Percentiles rank a stretch among this genome's conserved stretches.
These are phyloP conservation scores for Polyommatus iphigenia DNA, from an alignment of 2,888 invertebrate genomes.

Conservation along the genomic window DNA sequence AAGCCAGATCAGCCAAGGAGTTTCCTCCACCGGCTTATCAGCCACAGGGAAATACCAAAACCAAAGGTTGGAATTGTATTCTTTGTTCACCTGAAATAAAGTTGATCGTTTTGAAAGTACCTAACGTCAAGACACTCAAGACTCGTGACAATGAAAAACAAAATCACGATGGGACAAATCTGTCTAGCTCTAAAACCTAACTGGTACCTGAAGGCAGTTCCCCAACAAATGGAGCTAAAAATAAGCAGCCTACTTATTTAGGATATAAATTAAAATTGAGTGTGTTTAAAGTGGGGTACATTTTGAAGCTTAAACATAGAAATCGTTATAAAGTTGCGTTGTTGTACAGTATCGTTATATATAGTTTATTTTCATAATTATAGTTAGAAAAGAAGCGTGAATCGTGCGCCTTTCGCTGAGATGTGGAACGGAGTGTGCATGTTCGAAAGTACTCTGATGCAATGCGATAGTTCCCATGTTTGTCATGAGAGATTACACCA, in stretches of 20 bases:
- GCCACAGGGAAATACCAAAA: constrained; percentile 92
- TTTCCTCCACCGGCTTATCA: constrained; percentile 68
- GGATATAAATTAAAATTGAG: too few species aligned
- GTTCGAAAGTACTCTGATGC: background rate
- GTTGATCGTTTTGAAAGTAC: too few species aligned
- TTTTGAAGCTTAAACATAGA: too few species aligned
- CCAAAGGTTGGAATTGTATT: constrained; percentile 88
- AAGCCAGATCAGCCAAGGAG: constrained; percentile 81
- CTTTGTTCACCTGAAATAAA: constrained; percentile 83
- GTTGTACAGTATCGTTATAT: too few species aligned
- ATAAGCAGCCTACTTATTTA: background rate
- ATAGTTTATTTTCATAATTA: background rate
- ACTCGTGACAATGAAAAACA: too few species aligned
- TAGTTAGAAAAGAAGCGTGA: background rate
- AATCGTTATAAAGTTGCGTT: too few species aligned
- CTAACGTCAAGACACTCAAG: too few species aligned
- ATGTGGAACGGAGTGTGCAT: background rate
- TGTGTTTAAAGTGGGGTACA: too few species aligned
- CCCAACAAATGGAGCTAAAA: background rate
- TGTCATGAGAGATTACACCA: background rate
- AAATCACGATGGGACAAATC: background rate
- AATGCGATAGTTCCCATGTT: background rate
- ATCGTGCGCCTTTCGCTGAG: background rate
- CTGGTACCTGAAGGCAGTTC: too few species aligned
- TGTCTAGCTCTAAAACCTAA: background rate